Evolutionary conservation across 1,140 invertebrate genomes (phyloP), one percentile per base, ranked within the genome.

Genomic region (Drosophila nannoptera): DNA sequence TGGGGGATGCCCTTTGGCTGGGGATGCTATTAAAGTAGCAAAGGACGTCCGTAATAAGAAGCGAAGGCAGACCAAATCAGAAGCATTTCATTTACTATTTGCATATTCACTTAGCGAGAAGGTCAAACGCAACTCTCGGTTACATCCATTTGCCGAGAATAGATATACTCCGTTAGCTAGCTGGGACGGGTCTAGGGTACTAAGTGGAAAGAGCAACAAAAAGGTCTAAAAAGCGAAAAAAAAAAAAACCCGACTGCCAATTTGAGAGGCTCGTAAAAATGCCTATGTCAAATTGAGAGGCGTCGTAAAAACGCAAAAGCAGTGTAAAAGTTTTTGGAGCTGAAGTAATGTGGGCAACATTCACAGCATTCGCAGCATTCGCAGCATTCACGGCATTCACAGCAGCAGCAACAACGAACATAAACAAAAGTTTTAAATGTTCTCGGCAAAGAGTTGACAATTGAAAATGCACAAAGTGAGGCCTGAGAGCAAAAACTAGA

Each of bases 181-280:
- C 29, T 46, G 9, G 8, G 11, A 29, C 22, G 45, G 16, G 8
- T 5, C 5, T 5, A 22, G 16, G 8, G 45, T 29, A 46, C 7
- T 52, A 33, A 40, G 7, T 12, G 46, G n/a, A 48, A 50, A 35
- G 6, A 22, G 29, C 46, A 45, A 54, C 60, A 45, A 73, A 63
- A 49, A 62, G 50, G 22, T 36, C 54, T 49, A 56, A 82, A 75
- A 70, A 65, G 46, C 35, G 46, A 75, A 63, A 63, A 55, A 55
- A 36, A 16, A 69, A 69, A 66, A 58, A 66, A 72, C 48, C 60
- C 42, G 40, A 45, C 63, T 64, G 64, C 68, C 65, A 73, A 69
- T 74, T 77, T 76, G 74, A 54, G 55, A 56, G 56, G 70, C 63
- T 64, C 78, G 74, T 81, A 81, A 81, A 81, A 62, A 74, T 81